Evolutionary conservation across 2,888 invertebrate species (phyloP).

Genomic region (Linnaemya vulpina): DNA sequence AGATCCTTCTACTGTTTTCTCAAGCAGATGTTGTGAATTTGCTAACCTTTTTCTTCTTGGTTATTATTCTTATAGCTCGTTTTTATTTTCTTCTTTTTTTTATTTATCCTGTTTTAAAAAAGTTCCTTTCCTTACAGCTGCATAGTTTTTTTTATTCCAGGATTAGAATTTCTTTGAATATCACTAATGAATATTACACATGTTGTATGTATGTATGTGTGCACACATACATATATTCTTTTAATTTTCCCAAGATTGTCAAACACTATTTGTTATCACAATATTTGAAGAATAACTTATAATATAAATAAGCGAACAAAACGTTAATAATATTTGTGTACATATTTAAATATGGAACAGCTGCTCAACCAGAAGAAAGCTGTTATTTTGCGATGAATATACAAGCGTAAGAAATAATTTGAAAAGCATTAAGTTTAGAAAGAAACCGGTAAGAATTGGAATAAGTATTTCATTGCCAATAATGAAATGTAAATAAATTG

Average conservation of each 20-base stretch:
- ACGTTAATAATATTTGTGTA: no score
- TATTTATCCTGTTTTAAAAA: constrained; percentile 35
- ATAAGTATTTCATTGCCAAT: no score
- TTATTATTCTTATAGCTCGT: constrained; percentile 2
- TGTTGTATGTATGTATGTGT: no score
- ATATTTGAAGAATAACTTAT: background rate
- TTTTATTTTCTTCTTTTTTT: no score
- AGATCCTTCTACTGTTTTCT: constrained; percentile 51
- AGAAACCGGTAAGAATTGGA: no score
- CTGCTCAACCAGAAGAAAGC: no score
- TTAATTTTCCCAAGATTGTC: constrained; percentile 33
- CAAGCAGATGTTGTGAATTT: constrained; percentile 48
- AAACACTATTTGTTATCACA: constrained; percentile 4
- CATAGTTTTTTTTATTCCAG: constrained; percentile 34
- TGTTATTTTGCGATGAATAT: no score
- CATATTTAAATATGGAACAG: no score
- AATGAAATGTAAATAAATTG: no score
- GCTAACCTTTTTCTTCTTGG: constrained; percentile 19
- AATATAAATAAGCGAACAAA: background rate
- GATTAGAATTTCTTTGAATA: constrained; percentile 59
- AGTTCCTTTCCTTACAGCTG: constrained; percentile 56
- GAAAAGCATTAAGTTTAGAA: no score
- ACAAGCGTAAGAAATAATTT: no score
- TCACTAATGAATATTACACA: constrained; percentile 29
- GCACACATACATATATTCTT: no score